These are phyloP conservation scores for Drosophila sulfurigaster DNA, from an alignment of 1,140 invertebrate species.

Conservation along the genomic window DNA sequence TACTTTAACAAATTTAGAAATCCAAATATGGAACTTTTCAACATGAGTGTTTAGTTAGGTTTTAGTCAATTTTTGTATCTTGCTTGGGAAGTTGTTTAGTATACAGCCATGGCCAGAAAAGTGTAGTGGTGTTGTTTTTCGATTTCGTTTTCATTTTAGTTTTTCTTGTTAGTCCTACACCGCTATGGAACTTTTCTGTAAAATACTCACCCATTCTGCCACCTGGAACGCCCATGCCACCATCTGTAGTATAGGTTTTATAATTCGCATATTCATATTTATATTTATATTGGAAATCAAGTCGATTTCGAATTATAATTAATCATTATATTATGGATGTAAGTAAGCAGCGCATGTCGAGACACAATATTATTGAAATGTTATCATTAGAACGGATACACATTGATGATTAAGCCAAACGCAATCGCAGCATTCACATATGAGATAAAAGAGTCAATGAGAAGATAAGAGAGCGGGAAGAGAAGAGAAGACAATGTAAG, in stretches of 20 bases:
- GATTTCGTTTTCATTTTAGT: no score
- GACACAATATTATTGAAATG: conserved; percentile 49
- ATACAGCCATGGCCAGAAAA: conserved; percentile 40
- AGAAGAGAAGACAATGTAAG: conserved; percentile 51
- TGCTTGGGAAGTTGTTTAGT: conserved; percentile 20
- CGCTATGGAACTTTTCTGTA: conserved; percentile 34
- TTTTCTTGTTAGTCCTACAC: conserved; percentile 33
- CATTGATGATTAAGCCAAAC: conserved; percentile 65
- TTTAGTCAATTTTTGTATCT: conserved; percentile 57
- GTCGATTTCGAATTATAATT: conserved; percentile 30
- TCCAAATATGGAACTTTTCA: conserved; percentile 51
- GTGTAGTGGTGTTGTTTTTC: conserved; percentile 37
- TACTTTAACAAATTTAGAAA: conserved; percentile 31
- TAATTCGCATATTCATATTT: conserved; percentile 61
- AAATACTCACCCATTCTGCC: conserved; percentile 84
- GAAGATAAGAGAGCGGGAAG: conserved; percentile 42
- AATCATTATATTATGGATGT: conserved; percentile 31
- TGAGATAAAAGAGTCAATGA: conserved; percentile 22
- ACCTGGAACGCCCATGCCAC: conserved; percentile 84
- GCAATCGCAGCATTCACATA: conserved; percentile 64
- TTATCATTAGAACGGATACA: conserved; percentile 53
- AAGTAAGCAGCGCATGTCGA: conserved; percentile 61
- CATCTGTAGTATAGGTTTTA: conserved; percentile 77
- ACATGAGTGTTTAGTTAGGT: conserved; percentile 14
- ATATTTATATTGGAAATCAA: conserved; percentile 43